Percentiles rank a stretch among this genome's conserved stretches.
These are phyloP conservation scores for Amblyopsis hoosieri DNA, from an alignment of 2,797 vertebrate genomes.

Conservation along the genomic window DNA sequence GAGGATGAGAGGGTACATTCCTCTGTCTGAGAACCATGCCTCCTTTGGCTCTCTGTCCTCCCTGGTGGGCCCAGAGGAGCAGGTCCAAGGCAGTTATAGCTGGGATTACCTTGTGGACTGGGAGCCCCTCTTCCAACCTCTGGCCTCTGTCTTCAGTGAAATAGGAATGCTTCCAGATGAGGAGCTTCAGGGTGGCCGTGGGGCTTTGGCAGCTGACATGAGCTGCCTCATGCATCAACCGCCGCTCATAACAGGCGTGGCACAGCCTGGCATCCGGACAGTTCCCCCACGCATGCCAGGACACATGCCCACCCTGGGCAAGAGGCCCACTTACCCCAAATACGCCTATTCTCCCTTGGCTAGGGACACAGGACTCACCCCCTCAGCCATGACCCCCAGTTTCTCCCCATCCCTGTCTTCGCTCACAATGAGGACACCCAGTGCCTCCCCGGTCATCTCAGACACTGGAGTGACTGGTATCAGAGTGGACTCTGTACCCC, in stretches of 20 bases:
- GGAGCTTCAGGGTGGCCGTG: slow-evolving; percentile 63
- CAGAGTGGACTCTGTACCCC: slow-evolving; percentile 68
- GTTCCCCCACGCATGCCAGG: slow-evolving; percentile 82
- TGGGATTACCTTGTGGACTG: slow-evolving; percentile 85
- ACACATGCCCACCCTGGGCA: slow-evolving; percentile 47
- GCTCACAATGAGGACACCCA: slow-evolving; percentile 80
- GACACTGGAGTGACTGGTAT: slow-evolving; percentile 71
- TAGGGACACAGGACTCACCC: slow-evolving; percentile 74
- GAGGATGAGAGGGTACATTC: slow-evolving; percentile 61
- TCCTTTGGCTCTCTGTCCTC: slow-evolving; percentile 66
- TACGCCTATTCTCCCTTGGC: slow-evolving; percentile 74
- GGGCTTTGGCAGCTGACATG: slow-evolving; percentile 72
- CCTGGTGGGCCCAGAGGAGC: slow-evolving; percentile 65
- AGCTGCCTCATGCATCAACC: slow-evolving; percentile 83
- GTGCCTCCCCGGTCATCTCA: slow-evolving; percentile 76
- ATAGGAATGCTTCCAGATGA: slow-evolving; percentile 88
- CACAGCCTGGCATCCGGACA: slow-evolving; percentile 86
- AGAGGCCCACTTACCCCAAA: slow-evolving; percentile 74
- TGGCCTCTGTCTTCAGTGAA: slow-evolving; percentile 88
- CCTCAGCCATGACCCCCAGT: slow-evolving; percentile 81
- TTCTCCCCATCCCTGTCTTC: slow-evolving; percentile 89
- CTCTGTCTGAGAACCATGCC: slow-evolving; percentile 62
- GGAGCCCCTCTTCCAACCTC: slow-evolving; percentile 85
- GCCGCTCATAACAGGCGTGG: slow-evolving; percentile 87
- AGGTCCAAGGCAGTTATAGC: slow-evolving; percentile 64